Percentiles rank a stretch among this genome's conserved stretches.
Evolutionary conservation across 2,888 invertebrate species (phyloP).

Genomic region (Nomada ruficornis): DNA sequence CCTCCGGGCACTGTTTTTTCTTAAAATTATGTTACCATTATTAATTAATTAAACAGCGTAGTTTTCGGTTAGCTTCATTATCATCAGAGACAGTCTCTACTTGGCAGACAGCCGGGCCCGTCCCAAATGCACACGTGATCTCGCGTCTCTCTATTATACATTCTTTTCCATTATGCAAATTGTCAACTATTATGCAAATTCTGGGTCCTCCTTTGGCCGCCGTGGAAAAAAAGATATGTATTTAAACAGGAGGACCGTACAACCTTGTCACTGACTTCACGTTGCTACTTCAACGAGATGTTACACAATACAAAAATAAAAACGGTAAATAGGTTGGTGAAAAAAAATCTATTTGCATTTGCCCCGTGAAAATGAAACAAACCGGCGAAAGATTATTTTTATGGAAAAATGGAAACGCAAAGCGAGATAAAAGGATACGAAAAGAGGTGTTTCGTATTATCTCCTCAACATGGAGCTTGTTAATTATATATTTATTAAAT

Average conservation of each 20-base stretch:
- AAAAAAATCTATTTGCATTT: not conserved
- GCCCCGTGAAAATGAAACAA: constrained; percentile 5
- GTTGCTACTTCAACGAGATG: constrained; percentile 2
- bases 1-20: not conserved
- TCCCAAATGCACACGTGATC: constrained; percentile 64
- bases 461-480: constrained; percentile 19
- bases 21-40: constrained; percentile 10
- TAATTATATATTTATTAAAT: constrained; percentile 14
- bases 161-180: constrained; percentile 73
- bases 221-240: constrained; percentile 62
- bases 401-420: not conserved
- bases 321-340: not conserved
- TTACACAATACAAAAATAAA: not conserved
- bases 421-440: not conserved
- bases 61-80: constrained; percentile 61
- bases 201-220: constrained; percentile 48
- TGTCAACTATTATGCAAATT: constrained; percentile 68
- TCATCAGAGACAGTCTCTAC: constrained; percentile 49
- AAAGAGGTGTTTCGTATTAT: constrained; percentile 29
- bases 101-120: constrained; percentile 31
- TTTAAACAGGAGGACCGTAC: constrained; percentile 55
- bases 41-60: constrained; percentile 53
- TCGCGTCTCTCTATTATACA: constrained; percentile 62
- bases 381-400: not conserved
- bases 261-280: constrained; percentile 41